Conservation (phyloP, 1,140 invertebrate genomes). For the Cotesia typhae region DNA sequence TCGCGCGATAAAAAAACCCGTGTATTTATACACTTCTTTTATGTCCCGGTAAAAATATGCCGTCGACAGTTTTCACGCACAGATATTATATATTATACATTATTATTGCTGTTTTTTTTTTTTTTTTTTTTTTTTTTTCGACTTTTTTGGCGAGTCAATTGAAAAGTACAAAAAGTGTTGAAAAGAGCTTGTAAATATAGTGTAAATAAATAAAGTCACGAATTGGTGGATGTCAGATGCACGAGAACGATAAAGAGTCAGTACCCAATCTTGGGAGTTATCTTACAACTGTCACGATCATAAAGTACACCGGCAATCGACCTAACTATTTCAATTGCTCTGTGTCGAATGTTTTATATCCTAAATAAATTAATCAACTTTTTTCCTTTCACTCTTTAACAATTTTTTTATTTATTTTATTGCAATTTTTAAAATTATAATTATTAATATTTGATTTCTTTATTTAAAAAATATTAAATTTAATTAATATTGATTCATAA, state of each 20-base stretch:
- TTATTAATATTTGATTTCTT: too few relatives aligned
- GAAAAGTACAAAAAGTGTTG: too few relatives aligned
- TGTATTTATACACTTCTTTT: too few relatives aligned
- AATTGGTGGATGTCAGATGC: conserved; percentile 26
- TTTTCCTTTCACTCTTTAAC: background rate
- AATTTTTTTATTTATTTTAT: too few relatives aligned
- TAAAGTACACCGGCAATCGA: background rate
- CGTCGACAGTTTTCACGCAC: too few relatives aligned
- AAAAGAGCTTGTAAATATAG: background rate
- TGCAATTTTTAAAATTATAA: too few relatives aligned
- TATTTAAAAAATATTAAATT: too few relatives aligned
- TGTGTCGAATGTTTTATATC: background rate
- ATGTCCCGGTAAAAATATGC: too few relatives aligned
- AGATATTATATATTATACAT: background rate
- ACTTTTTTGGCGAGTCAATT: background rate
- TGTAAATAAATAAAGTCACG: background rate
- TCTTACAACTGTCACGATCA: conserved; percentile 16
- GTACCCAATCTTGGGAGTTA: conserved; percentile 19
- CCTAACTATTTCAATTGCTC: conserved; percentile 3
- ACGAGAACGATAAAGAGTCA: conserved; percentile 17
- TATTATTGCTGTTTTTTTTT: background rate
- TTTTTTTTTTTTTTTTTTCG: background rate
- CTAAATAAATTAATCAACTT: background rate
- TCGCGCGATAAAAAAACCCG: too few relatives aligned
- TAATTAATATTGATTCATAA: too few relatives aligned